Base-by-base conservation (phyloP, 2,888 invertebrate species). In the Platerodrilus igneus region DNA sequence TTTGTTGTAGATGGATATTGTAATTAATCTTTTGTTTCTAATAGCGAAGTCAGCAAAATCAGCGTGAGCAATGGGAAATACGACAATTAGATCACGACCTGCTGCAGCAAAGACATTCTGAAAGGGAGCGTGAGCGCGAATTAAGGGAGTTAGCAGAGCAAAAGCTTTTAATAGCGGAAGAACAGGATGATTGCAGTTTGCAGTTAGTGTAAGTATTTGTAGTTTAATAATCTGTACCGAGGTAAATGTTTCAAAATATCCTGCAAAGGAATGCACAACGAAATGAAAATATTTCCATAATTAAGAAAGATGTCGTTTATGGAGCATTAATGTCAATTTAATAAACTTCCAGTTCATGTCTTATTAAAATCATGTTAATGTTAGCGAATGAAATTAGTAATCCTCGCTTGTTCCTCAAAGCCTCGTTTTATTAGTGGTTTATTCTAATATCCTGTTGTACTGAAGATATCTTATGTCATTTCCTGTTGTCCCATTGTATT, bases 61-160 rank as follows among this genome's bases (percentile, higher is more conserved):
- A 73, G 41, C 71, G 77, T 56, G 78, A 77, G 20, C 69, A 77
- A 58, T 77, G 76, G 60, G 76, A 78, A 57, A 74, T 77, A 39
- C 66, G 76, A 31, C 68, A 76, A 53, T 60, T 78, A 47, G 78
- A 78, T 56, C 72, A 75, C 60, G 76, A 78, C 45, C 68, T 79
- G 17, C 67, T 78, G 11, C 77, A 77, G 45, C 79, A 79, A 59
- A 67, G 79, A 33, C 77, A 77, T 28, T 76, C 77, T 20, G 78
- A 77, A 57, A 56, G 67, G 45, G 77, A 77, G 14, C 72, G 76
- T 33, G 76, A 75, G 53, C 62, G 76, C 56, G 77, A 77, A 65
- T 74, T 73, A 56, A 62, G 74, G 10, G 73, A 78, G 67, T 70
- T 75, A 55, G 72, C 71, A 13, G 66, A 67, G 37, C 66, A 65